Conservation (phyloP, 2,888 invertebrate species). For the Odontocerum albicorne region DNA sequence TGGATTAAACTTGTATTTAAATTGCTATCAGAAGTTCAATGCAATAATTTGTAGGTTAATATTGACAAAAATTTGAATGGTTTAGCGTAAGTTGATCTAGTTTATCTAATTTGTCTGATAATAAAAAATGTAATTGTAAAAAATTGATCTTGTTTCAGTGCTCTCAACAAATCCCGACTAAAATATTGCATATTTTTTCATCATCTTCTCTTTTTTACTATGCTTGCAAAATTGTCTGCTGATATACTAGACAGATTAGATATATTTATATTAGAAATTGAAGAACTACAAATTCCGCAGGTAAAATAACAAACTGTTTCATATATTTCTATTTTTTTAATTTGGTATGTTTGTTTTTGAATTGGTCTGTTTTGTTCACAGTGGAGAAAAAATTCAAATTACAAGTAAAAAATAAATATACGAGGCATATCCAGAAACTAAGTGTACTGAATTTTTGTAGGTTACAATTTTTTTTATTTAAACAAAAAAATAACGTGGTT, state of each 20-base stretch:
- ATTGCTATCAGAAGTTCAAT: no score
- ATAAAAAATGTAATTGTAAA: conserved; percentile 17
- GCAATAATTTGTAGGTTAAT: no score
- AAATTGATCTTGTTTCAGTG: conserved; percentile 67
- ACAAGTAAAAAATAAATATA: no score
- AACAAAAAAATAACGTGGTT: no score
- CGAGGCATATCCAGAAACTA: no score
- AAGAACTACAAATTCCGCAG: conserved; percentile 89
- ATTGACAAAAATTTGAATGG: no score
- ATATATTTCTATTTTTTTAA: background rate
- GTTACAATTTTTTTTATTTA: no score
- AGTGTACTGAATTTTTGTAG: no score
- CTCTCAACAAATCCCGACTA: conserved; percentile 92
- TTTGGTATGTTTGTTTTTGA: background rate
- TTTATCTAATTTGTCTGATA: no score
- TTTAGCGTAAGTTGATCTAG: no score
- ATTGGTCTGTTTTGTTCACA: background rate
- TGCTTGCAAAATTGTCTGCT: conserved; percentile 89
- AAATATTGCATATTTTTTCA: conserved; percentile 95
- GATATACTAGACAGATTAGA: conserved; percentile 91
- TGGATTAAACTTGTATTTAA: no score
- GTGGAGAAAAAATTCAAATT: no score
- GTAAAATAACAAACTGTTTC: conserved; percentile 39
- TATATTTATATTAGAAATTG: conserved; percentile 91
- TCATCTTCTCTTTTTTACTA: conserved; percentile 83